Evolutionary conservation across 2,888 invertebrate genomes (phyloP).

Genomic region (Trypoxylon attenuatum): DNA sequence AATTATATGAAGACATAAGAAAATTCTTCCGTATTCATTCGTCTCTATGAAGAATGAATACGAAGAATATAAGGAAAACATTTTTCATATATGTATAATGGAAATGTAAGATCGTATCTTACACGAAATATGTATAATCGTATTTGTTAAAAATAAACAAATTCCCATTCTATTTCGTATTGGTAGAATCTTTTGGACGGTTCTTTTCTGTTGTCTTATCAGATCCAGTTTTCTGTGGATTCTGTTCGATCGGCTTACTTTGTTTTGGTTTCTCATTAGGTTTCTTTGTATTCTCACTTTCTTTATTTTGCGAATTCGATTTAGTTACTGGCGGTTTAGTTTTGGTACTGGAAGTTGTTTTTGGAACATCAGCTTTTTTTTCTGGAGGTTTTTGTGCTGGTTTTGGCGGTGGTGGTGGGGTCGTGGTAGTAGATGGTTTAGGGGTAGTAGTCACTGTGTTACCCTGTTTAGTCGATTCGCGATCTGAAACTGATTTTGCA

Average conservation of each 20-base stretch:
- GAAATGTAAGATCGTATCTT: no score
- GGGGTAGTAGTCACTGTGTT: background rate
- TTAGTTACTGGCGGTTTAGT: constrained; percentile 14
- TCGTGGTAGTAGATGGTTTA: constrained; percentile 1
- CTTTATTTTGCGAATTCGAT: constrained; percentile 46
- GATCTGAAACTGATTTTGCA: background rate
- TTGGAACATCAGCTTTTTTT: constrained; percentile 8
- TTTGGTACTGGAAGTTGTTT: constrained; percentile 29
- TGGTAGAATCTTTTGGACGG: constrained; percentile 10
- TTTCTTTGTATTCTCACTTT: constrained; percentile 10
- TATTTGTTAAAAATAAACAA: no score
- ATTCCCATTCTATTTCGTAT: constrained; percentile 11
- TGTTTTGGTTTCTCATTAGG: constrained; percentile 1
- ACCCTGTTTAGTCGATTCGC: background rate
- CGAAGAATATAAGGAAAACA: no score
- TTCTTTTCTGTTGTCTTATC: constrained; percentile 20
- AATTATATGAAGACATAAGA: no score
- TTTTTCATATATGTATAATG: no score
- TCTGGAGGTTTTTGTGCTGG: constrained; percentile 4
- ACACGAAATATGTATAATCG: no score
- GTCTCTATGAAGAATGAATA: no score
- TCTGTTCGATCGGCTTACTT: no score
- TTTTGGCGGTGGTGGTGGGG: background rate
- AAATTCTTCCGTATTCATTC: no score
- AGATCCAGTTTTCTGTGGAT: no score